These are phyloP conservation scores for Paramormyrops kingsleyae DNA, from an alignment of 2,113 vertebrate species.

Conservation along the genomic window DNA sequence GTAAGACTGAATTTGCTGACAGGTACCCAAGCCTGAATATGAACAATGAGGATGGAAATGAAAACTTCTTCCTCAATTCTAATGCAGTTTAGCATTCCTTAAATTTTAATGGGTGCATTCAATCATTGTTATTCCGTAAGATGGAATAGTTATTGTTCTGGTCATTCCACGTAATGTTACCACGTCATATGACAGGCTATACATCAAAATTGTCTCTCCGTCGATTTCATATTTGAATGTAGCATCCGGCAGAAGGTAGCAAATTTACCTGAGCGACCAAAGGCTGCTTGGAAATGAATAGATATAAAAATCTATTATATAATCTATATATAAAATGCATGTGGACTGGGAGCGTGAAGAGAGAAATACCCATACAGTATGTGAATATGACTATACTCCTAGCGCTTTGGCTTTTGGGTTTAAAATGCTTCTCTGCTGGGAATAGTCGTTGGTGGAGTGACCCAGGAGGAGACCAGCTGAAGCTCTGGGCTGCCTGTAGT, in stretches of 20 bases:
- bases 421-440: background rate
- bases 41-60: background rate
- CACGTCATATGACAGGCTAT: background rate
- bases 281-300: background rate
- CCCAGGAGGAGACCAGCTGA: background rate
- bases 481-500: background rate
- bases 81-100: background rate
- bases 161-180: background rate
- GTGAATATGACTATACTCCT: background rate
- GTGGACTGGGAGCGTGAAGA: background rate
- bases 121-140: background rate
- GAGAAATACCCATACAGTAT: background rate
- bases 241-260: background rate
- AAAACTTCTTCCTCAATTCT: background rate
- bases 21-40: background rate
- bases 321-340: background rate
- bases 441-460: background rate
- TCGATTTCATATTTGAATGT: background rate
- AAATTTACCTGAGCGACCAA: background rate
- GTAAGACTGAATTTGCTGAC: background rate
- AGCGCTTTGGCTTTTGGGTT: background rate
- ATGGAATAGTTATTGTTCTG: slow-evolving; percentile 1
- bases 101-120: background rate
- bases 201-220: background rate
- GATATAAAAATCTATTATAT: background rate